Evolutionary conservation across 2,888 invertebrate genomes (phyloP), one percentile per base, ranked within the genome.

Genomic region (Eupithecia vulgata): DNA sequence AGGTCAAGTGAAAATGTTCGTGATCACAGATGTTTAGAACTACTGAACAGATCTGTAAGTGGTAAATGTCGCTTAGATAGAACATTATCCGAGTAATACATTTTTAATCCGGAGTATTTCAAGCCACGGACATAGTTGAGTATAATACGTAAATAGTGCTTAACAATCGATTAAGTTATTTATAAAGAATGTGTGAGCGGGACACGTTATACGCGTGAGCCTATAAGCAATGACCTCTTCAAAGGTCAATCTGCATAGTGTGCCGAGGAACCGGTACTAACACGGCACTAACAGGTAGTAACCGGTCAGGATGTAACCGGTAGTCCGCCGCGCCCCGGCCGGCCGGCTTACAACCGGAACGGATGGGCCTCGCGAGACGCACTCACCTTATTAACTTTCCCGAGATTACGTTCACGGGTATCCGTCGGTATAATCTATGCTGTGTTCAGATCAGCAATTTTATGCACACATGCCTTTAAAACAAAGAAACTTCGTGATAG

Each of bases 311-410:
- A 3, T 34, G 34, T 61, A 34, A 34, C 61, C 30, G 61, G 61
- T 17, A 17, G 57, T 61, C 61, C 61, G 61, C 7, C n/a, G n/a
- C n/a, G n/a, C n/a, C n/a, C n/a, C n/a, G n/a, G n/a, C n/a, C 61
- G 34, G 34, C 61, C 62, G 71, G 68, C 30, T 71, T 73, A 73
- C 52, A 57, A 62, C 71, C 77, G 78, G 75, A 75, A 74, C 79
- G 75, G 68, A 75, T 61, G 42, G 72, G 45, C 48, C 71, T 71
- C 73, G 30, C 10, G 75, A 75, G 72, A 25, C 57, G 70, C 75
- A 76, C 79, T 79, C 65, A 70, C 59, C 64, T 59, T 76, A 79
- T 79, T 71, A 71, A 65, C 74, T 61, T 65, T 61, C 21, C 70
- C 64, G 45, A 73, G 70, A 71, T 68, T 71, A 74, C 61, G 45